Conservation (phyloP, 2,888 invertebrate genomes). For the Oeneis ivallda region DNA sequence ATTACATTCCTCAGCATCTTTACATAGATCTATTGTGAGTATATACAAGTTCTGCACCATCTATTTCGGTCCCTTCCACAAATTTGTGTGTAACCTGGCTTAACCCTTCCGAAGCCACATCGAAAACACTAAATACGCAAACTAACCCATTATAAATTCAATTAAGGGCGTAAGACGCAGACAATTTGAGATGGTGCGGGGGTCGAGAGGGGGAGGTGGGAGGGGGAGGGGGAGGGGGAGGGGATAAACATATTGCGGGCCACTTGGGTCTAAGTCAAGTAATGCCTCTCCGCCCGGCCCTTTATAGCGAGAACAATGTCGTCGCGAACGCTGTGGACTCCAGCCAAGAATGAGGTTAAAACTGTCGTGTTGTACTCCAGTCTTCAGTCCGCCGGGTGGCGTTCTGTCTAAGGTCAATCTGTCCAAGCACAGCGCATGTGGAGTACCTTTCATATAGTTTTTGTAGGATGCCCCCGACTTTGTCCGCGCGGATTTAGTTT, state of each 20-base stretch:
- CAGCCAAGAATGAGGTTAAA: constrained; percentile 31
- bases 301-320: constrained; percentile 55
- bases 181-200: constrained; percentile 60
- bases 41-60: constrained; percentile 8
- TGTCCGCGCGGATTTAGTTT: too few species aligned
- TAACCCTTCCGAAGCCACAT: constrained; percentile 42
- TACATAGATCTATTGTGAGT: not conserved
- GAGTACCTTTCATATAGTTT: not conserved
- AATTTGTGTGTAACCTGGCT: constrained; percentile 48
- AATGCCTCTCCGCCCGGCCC: constrained; percentile 50
- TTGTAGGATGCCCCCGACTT: too few species aligned
- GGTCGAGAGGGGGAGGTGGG: constrained; percentile 12
- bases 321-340: constrained; percentile 45
- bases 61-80: constrained; percentile 22
- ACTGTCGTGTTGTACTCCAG: constrained; percentile 14
- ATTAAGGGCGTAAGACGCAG: constrained; percentile 72
- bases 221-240: constrained; percentile 35
- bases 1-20: constrained; percentile 2
- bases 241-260: constrained; percentile 69
- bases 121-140: constrained; percentile 57
- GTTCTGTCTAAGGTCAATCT: not conserved
- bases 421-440: too few species aligned
- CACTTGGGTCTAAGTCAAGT: constrained; percentile 56
- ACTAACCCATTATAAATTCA: constrained; percentile 79
- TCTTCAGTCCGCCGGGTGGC: not conserved